Evolutionary conservation across 2,113 vertebrate species (phyloP).

Genomic region (Elaphurus davidianus): DNA sequence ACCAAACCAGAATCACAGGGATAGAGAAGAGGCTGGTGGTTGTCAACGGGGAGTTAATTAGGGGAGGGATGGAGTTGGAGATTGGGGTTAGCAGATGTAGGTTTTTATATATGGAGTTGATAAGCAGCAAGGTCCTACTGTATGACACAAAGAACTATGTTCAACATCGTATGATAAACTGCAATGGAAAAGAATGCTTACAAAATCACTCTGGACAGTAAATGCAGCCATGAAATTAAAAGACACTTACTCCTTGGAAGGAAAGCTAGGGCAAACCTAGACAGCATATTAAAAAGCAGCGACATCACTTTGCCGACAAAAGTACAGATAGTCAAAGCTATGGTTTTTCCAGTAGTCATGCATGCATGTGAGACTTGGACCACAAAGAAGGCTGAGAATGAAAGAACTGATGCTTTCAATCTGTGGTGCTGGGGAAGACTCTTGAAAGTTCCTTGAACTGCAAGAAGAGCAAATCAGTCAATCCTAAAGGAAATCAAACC

Average conservation of each 20-base stretch:
- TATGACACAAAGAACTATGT: background rate
- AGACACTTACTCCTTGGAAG: background rate
- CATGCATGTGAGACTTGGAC: background rate
- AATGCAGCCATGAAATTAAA: background rate
- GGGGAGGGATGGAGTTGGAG: background rate
- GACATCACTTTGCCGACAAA: background rate
- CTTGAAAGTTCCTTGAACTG: background rate
- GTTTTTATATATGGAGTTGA: background rate
- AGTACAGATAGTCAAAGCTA: background rate
- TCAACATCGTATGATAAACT: background rate
- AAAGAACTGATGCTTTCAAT: background rate
- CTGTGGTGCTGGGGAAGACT: background rate
- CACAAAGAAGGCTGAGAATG: background rate
- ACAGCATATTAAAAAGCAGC: background rate
- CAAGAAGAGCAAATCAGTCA: background rate
- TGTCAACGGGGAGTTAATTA: background rate
- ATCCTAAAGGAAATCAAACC: background rate
- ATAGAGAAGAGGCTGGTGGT: background rate
- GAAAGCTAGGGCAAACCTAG: background rate
- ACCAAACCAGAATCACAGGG: background rate
- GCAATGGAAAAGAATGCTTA: background rate
- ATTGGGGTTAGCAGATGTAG: background rate
- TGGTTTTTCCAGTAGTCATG: background rate
- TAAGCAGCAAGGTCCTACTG: background rate
- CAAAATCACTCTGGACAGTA: background rate